A percentile compares a stretch with the other conserved stretches of the same genome.
These are phyloP conservation scores for Apis laboriosa DNA, from an alignment of 1,140 invertebrate species.

Conservation along the genomic window DNA sequence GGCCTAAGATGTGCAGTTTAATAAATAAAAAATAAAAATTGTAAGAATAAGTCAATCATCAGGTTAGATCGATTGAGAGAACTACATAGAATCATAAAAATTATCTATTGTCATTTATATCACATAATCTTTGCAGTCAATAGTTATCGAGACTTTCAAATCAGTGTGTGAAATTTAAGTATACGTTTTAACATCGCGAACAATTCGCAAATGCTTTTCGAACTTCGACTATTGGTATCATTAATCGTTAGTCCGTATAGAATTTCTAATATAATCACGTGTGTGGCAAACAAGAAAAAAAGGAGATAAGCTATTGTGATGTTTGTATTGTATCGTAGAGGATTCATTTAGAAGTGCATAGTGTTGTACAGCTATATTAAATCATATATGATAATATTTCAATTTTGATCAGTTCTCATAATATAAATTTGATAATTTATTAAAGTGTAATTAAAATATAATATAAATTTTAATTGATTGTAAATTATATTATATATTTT, in stretches of 20 bases:
- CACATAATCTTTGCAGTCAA: neutral
- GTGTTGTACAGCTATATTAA: constrained; percentile 19
- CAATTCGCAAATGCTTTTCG: constrained; percentile 37
- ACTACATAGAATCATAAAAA: neutral
- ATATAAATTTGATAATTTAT: neutral
- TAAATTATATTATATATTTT: neutral
- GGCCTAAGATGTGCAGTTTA: constrained; percentile 41
- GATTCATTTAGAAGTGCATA: constrained; percentile 7
- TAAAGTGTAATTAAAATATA: too few relatives aligned
- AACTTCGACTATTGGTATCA: constrained; percentile 50
- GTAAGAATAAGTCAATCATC: neutral
- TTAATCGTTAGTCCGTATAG: constrained; percentile 58
- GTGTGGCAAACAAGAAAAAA: constrained; percentile 18
- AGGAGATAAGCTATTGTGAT: constrained; percentile 46
- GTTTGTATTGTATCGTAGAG: constrained; percentile 44
- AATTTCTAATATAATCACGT: constrained; percentile 50
- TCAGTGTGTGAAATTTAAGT: constrained; percentile 13
- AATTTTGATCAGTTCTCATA: neutral
- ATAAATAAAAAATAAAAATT: constrained; percentile 24
- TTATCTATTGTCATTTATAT: neutral
- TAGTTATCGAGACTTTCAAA: neutral
- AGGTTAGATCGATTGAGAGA: neutral
- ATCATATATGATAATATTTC: neutral
- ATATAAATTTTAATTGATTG: neutral
- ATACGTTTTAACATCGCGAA: constrained; percentile 9